A percentile compares a stretch with the other conserved stretches of the same genome.
phyloP scores from a whole-genome alignment of 2,113 vertebrate genomes.

The Crotalus horridus region DNA sequence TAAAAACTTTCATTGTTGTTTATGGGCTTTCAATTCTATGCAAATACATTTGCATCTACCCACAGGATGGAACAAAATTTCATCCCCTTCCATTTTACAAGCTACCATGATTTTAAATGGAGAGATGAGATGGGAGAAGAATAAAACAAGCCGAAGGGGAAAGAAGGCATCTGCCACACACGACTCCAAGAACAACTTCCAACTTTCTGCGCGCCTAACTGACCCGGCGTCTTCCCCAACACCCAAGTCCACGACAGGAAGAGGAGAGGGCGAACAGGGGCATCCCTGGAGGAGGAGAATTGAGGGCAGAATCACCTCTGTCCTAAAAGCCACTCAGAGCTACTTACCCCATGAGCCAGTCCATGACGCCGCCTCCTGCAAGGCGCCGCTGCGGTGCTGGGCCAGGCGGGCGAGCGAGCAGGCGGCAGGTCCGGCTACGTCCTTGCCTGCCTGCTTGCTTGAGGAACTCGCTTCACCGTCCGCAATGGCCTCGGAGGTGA shows the following conservation, averaged over 20 bases:
- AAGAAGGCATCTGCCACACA: background rate
- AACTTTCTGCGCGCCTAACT: background rate
- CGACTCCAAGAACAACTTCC: background rate
- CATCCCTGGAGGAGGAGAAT: background rate
- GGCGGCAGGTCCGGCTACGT: constrained; percentile 37
- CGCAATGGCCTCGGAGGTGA: constrained; percentile 8
- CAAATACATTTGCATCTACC: background rate
- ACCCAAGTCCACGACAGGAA: too few relatives aligned
- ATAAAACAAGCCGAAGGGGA: background rate
- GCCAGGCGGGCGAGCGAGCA: constrained; percentile 7
- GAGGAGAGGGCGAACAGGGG: background rate
- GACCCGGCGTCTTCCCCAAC: background rate
- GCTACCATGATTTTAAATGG: background rate
- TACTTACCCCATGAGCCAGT: constrained; percentile 90
- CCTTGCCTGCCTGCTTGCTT: constrained; percentile 36
- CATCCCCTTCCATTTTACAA: background rate
- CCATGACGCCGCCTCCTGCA: constrained; percentile 70
- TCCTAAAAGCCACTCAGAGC: background rate
- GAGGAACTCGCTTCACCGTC: constrained; percentile 5
- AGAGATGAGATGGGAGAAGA: background rate
- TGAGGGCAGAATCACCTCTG: background rate
- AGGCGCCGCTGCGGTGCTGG: constrained; percentile 15
- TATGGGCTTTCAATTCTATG: background rate
- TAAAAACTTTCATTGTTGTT: background rate
- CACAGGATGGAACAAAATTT: background rate